A percentile compares a stretch with the other conserved stretches of the same genome.
Evolutionary conservation across 2,113 vertebrate genomes (phyloP).

Genomic region (Grammomys dolichurus): DNA sequence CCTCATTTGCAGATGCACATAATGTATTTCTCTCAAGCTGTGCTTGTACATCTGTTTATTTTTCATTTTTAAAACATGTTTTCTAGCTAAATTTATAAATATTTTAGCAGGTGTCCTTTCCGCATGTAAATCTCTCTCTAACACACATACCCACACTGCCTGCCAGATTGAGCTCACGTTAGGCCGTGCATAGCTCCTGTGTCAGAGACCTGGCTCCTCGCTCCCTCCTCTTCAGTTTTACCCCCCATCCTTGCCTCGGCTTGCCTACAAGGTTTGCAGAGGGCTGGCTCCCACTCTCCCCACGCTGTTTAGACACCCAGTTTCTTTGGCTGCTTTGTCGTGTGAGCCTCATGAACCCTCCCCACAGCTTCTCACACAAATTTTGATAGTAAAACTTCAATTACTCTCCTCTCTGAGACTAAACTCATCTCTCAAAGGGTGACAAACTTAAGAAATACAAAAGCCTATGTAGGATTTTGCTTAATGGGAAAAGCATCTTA

Average conservation of each 20-base stretch:
- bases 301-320: rapidly evolving
- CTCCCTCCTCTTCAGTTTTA: background rate
- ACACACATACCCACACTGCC: slow-evolving; percentile 56
- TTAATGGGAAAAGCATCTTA: background rate
- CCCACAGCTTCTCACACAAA: background rate
- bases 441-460: background rate
- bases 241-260: background rate
- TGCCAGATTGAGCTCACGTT: slow-evolving; percentile 27
- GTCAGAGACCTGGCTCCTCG: background rate
- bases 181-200: rapidly evolving
- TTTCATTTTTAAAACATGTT: slow-evolving; percentile 87
- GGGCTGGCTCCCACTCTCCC: background rate
- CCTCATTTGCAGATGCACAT: slow-evolving; percentile 81
- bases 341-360: background rate
- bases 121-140: slow-evolving; percentile 81
- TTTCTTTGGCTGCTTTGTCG: background rate
- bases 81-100: slow-evolving; percentile 88
- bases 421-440: background rate
- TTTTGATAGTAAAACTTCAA: background rate
- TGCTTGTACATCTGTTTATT: slow-evolving; percentile 88
- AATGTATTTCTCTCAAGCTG: slow-evolving; percentile 87
- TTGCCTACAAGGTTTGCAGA: background rate
- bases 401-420: background rate
- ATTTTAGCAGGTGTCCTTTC: slow-evolving; percentile 87
- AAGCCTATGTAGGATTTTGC: background rate